phyloP scores from a whole-genome alignment of 2,888 invertebrate species.

The Colletes collaris region DNA sequence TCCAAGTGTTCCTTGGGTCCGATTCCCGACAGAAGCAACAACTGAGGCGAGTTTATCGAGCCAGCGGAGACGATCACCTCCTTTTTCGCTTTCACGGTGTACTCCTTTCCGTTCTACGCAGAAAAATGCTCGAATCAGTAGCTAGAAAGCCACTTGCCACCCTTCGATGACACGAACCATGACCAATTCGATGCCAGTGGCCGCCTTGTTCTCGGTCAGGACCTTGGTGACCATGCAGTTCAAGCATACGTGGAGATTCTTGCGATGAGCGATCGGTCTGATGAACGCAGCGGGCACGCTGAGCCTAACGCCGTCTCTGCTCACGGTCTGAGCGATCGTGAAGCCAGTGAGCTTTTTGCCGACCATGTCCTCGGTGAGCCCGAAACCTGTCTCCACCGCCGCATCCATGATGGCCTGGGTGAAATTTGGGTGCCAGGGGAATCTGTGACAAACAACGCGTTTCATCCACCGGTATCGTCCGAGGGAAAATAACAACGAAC shows the following conservation, averaged over 20 bases:
- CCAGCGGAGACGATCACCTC: conserved; percentile 87
- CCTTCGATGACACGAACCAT: conserved; percentile 49
- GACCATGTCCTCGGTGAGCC: conserved; percentile 86
- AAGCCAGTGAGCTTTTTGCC: conserved; percentile 87
- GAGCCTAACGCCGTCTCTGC: conserved; percentile 86
- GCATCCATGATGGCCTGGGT: conserved; percentile 86
- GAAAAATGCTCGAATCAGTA: no score
- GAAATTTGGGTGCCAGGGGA: conserved; percentile 86
- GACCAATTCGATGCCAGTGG: conserved; percentile 85
- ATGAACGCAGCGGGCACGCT: conserved; percentile 85
- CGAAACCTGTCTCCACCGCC: conserved; percentile 86
- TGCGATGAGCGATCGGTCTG: conserved; percentile 84
- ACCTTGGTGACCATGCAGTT: conserved; percentile 86
- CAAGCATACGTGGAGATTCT: conserved; percentile 86
- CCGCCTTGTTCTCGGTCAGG: conserved; percentile 83
- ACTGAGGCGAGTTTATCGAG: conserved; percentile 87
- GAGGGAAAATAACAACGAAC: conserved; percentile 45
- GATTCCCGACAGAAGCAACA: conserved; percentile 88
- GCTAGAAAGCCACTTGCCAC: neutral
- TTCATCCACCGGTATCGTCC: no score
- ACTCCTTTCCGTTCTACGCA: conserved; percentile 62
- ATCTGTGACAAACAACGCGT: conserved; percentile 79
- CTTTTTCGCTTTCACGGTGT: conserved; percentile 63
- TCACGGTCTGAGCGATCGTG: conserved; percentile 87
- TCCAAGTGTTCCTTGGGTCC: conserved; percentile 86